Conservation (phyloP, 2,113 vertebrate species). For the human (Homo sapiens) region DNA sequence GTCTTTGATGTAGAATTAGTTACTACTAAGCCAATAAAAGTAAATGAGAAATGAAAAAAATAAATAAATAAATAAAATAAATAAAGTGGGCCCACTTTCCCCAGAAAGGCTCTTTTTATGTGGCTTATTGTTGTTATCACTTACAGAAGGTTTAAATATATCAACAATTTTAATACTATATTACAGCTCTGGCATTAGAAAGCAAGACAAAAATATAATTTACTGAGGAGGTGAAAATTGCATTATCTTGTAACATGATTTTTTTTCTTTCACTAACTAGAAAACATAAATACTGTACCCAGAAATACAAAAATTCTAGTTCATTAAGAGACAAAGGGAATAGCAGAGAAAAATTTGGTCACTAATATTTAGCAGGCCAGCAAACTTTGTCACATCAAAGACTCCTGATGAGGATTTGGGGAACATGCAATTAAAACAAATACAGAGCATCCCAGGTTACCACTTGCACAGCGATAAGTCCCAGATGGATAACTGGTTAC, state of each 20-base stretch:
- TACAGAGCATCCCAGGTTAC: conserved; percentile 53
- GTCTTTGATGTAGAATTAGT: not conserved
- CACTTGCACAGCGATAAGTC: not conserved
- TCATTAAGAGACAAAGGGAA: not conserved
- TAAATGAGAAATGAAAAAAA: not conserved
- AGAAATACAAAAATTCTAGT: not conserved
- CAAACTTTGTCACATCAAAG: conserved; percentile 4
- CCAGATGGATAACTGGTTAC: not conserved
- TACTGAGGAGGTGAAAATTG: not conserved
- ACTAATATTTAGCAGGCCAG: not conserved
- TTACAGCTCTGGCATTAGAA: conserved; percentile 27
- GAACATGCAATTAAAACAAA: not conserved
- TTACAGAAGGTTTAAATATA: not conserved
- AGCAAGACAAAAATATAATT: conserved; percentile 6
- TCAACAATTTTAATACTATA: not conserved
- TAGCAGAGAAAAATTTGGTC: not conserved
- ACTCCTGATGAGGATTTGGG: not conserved
- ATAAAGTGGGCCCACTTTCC: not conserved
- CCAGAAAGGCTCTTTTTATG: not conserved
- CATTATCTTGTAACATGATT: not conserved
- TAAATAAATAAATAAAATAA: too few relatives aligned
- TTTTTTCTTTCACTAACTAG: conserved; percentile 15
- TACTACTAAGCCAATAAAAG: not conserved
- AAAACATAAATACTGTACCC: not conserved
- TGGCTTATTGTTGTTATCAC: not conserved